Percentiles rank a stretch among this genome's conserved stretches.
Evolutionary conservation across 2,888 invertebrate species (phyloP).

Genomic region (Drosophila bunnanda): DNA sequence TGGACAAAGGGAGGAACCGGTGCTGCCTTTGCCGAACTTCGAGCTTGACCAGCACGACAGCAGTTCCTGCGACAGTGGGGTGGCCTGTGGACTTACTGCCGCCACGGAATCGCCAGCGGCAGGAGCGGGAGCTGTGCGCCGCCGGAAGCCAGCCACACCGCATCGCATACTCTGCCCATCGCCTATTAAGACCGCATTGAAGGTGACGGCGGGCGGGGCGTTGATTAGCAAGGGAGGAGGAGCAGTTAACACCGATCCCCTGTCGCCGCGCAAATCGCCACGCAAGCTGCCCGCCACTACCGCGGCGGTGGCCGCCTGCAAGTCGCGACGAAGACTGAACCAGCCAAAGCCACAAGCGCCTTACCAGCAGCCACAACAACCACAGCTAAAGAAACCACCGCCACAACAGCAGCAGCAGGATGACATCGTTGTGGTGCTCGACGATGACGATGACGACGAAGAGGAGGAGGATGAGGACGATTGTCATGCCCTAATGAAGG

Average conservation of each 20-base stretch:
- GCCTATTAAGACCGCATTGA: conserved; percentile 75
- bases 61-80: conserved; percentile 85
- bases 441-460: conserved; percentile 48
- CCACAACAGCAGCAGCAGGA: conserved; percentile 38
- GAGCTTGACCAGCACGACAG: conserved; percentile 83
- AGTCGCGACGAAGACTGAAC: conserved; percentile 82
- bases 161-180: conserved; percentile 86
- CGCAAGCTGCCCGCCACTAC: conserved; percentile 67
- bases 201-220: conserved; percentile 16
- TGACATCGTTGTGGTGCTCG: conserved; percentile 55
- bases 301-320: conserved; percentile 60
- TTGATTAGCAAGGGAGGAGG: conserved; percentile 23
- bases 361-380: conserved; percentile 54
- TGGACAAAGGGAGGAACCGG: conserved; percentile 44
- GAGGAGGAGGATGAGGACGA: conserved; percentile 65
- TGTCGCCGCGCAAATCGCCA: conserved; percentile 81
- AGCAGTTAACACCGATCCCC: conserved; percentile 40
- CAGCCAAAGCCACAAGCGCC: conserved; percentile 79
- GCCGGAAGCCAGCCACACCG: conserved; percentile 86
- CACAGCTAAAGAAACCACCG: conserved; percentile 37
- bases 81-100: conserved; percentile 72
- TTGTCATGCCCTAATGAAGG: conserved; percentile 60
- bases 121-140: conserved; percentile 51
- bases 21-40: conserved; percentile 39
- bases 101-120: conserved; percentile 42